Evolutionary conservation across 2,888 invertebrate genomes (phyloP).

Genomic region (Andrena bucephala): DNA sequence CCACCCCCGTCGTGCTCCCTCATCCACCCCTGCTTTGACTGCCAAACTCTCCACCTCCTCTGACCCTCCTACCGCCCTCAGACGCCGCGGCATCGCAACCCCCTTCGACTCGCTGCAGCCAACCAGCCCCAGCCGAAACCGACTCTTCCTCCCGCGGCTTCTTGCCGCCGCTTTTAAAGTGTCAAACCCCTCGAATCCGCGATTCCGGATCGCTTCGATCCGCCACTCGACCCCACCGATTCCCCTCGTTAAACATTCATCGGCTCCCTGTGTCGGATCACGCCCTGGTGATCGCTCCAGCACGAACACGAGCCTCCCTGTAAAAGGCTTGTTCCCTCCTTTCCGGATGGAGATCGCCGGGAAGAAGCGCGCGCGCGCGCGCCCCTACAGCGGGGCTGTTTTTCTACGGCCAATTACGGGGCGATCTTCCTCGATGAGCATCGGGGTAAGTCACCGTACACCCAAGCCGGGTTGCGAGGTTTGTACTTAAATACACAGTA

Average conservation of each 20-base stretch:
- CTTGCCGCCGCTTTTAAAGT: slow-evolving; percentile 85
- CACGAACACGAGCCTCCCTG: slow-evolving; percentile 59
- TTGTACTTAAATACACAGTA: background rate
- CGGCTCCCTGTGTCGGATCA: slow-evolving; percentile 79
- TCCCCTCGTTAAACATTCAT: slow-evolving; percentile 82
- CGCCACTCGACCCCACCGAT: slow-evolving; percentile 65
- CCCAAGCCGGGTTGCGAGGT: background rate
- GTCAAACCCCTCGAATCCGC: slow-evolving; percentile 81
- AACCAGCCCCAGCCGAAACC: slow-evolving; percentile 50
- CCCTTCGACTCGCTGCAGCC: slow-evolving; percentile 53
- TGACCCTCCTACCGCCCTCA: slow-evolving; percentile 44
- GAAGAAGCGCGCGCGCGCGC: background rate
- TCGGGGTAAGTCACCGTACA: background rate
- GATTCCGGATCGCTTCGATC: slow-evolving; percentile 64
- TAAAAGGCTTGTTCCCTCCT: slow-evolving; percentile 12
- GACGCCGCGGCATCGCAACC: slow-evolving; percentile 30
- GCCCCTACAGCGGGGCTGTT: background rate
- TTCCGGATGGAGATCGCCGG: background rate
- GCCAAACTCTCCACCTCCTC: slow-evolving; percentile 59
- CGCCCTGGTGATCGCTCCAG: slow-evolving; percentile 79
- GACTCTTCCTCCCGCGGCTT: slow-evolving; percentile 68
- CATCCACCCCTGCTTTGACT: slow-evolving; percentile 68
- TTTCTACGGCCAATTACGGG: background rate
- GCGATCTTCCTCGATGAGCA: background rate
- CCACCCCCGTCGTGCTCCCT: slow-evolving; percentile 63